Evolutionary conservation across 2,888 invertebrate species (phyloP), one percentile per base, ranked within the genome.

Genomic region (Chydorus sphaericus): DNA sequence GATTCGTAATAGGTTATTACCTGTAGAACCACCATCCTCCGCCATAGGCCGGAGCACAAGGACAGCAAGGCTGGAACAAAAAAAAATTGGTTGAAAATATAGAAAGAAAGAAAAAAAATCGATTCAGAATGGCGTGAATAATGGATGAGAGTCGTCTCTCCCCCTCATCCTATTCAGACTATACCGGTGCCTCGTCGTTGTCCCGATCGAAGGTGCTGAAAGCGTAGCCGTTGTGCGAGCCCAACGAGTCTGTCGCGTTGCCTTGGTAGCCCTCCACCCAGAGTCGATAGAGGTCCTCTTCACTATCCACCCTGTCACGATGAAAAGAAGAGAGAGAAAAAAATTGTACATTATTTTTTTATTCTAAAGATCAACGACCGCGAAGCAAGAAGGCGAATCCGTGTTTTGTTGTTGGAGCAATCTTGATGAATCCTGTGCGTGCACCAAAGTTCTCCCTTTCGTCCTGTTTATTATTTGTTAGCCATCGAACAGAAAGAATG

Each of bases 1-100:
- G n/a, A 33, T 11, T 16, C 23, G 28, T 26, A 57, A 14, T 55
- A 51, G 26, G 36, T 16, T 10, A 65, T 61, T 63, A 77, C 73
- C 72, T 74, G 63, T 76, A 73, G 62, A 76, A 77, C 79, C 79
- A 79, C 77, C 79, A 79, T 10, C 77, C 78, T 20, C 76, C 75
- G 1, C 73, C 75, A 66, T 74, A 77, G 1, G 73, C 71, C 20
- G 71, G 66, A 0, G 76, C 73, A 63, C 78, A 78, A 18, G 75
- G 73, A 62, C 75, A 75, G 62, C 76, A 75, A 16, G 69, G 66
- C 1, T 44, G 33, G 14, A 33, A 33, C 8, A 33, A 33, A 10
- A 8, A 33, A 33, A 2, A 10, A n/a, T 44, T 26, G 28, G 10
- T 5, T 23, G 20, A 23, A 20, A 44, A 44, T 44, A 18, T 39